Conservation (phyloP, 23 tunicate species). For the Corella eumyota region DNA sequence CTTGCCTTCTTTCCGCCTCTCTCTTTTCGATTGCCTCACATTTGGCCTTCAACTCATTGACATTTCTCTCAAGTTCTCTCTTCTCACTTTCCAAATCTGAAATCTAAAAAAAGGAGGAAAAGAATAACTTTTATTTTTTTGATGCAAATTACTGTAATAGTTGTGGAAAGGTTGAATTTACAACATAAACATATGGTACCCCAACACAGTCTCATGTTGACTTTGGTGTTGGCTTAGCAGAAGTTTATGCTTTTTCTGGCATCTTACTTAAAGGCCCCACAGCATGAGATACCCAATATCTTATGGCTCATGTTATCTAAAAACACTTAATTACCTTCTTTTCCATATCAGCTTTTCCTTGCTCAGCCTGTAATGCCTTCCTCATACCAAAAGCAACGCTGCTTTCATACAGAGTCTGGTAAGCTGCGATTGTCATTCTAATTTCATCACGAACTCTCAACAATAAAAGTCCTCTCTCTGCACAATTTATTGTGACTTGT, state of each 20-base stretch:
- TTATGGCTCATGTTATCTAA: too few species aligned
- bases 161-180: too few species aligned
- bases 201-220: too few species aligned
- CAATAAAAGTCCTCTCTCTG: constrained; percentile 90
- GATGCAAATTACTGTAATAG: too few species aligned
- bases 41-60: constrained; percentile 88
- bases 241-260: too few species aligned
- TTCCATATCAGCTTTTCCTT: constrained; percentile 97
- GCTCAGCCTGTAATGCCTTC: constrained; percentile 96
- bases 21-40: constrained; percentile 94
- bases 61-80: constrained; percentile 75
- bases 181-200: too few species aligned
- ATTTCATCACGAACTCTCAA: constrained; percentile 98
- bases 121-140: too few species aligned
- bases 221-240: too few species aligned
- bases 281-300: too few species aligned
- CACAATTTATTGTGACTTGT: constrained; percentile 99
- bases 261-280: too few species aligned
- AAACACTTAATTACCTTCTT: constrained; percentile 68
- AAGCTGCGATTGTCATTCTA: constrained; percentile 97
- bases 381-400: constrained; percentile 98
- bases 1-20: constrained; percentile 88
- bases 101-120: constrained; percentile 23
- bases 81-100: constrained; percentile 82
- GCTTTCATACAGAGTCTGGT: constrained; percentile 96